Conservation (phyloP, 2,888 invertebrate genomes). For the Hermodice carunculata region DNA sequence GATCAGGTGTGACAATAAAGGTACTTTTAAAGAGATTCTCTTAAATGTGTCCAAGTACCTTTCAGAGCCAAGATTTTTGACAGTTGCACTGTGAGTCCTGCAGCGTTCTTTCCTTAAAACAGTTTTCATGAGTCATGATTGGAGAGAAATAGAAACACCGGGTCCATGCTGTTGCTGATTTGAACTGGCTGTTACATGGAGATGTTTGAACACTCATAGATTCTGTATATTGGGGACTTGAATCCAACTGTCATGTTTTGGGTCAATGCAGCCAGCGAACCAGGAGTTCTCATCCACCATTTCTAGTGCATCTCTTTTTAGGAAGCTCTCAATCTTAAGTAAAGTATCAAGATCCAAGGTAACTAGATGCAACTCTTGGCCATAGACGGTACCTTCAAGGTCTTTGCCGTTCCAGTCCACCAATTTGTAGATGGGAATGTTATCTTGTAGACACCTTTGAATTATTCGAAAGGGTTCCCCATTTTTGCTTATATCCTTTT, state of each 20-base stretch:
- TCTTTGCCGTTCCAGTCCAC: background rate
- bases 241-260: conserved; percentile 4
- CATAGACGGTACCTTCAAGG: conserved; percentile 10
- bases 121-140: too few species aligned
- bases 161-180: too few species aligned
- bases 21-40: too few species aligned
- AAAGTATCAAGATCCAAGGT: background rate
- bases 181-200: too few species aligned
- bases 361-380: conserved; percentile 5
- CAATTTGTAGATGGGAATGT: background rate
- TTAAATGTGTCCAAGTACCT: too few species aligned
- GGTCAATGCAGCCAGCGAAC: background rate
- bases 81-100: too few species aligned
- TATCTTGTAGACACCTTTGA: background rate
- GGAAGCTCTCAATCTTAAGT: background rate
- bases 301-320: background rate
- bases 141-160: too few species aligned
- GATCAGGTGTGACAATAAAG: too few species aligned
- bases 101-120: too few species aligned
- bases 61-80: too few species aligned
- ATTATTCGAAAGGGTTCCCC: background rate
- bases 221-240: too few species aligned
- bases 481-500: conserved; percentile 1
- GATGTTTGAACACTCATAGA: too few species aligned
- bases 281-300: background rate